Percentiles rank a stretch among this genome's conserved stretches.
phyloP scores from a whole-genome alignment of 1,140 invertebrate genomes.

The Triops longicaudatus region DNA sequence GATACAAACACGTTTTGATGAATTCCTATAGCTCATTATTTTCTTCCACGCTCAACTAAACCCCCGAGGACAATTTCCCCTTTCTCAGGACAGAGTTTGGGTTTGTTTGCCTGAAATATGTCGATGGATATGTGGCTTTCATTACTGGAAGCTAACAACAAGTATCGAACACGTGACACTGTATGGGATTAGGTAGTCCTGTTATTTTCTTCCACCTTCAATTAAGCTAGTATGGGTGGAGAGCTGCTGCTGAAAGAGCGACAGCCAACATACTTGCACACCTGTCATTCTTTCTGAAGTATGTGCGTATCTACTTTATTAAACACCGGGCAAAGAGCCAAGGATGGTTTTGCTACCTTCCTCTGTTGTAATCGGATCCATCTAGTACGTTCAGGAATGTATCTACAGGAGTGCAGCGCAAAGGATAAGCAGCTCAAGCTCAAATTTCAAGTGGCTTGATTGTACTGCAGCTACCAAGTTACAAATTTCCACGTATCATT shows the following conservation, averaged over 20 bases:
- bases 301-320: not conserved
- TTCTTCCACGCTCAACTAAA: too few species aligned
- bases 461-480: constrained; percentile 5
- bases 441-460: not conserved
- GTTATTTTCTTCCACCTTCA: not conserved
- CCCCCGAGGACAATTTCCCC: too few species aligned
- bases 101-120: too few species aligned
- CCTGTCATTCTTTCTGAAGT: not conserved
- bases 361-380: not conserved
- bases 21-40: too few species aligned
- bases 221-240: not conserved
- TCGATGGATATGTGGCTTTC: too few species aligned
- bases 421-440: not conserved
- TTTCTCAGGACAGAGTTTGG: too few species aligned
- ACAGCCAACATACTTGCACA: not conserved
- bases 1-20: too few species aligned
- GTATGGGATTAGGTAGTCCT: not conserved
- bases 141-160: too few species aligned
- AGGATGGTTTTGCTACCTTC: not conserved
- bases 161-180: not conserved
- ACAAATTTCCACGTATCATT: constrained; percentile 7
- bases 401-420: not conserved
- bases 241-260: not conserved
- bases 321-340: not conserved
- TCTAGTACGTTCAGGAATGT: constrained; percentile 11